Percentiles rank a stretch among this genome's conserved stretches.
These are phyloP conservation scores for Adela reaumurella DNA, from an alignment of 2,888 invertebrate species.

Conservation along the genomic window DNA sequence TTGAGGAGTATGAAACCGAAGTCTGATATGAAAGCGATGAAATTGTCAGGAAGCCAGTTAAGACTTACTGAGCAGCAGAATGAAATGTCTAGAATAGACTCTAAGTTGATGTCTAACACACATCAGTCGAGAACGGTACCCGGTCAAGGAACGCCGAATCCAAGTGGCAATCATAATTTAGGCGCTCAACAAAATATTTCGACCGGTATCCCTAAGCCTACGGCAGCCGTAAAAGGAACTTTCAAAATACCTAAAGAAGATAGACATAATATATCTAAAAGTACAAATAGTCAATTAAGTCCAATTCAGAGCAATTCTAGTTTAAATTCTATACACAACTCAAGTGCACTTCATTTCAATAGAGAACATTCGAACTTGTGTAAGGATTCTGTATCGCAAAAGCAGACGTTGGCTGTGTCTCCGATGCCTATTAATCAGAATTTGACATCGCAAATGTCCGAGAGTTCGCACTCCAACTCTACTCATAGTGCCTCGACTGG, in stretches of 20 bases:
- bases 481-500: slow-evolving; percentile 62
- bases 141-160: slow-evolving; percentile 2
- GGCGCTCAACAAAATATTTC: background rate
- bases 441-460: slow-evolving; percentile 57
- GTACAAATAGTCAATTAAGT: slow-evolving; percentile 54
- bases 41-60: slow-evolving; percentile 42
- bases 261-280: slow-evolving; percentile 50
- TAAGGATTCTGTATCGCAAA: slow-evolving; percentile 42
- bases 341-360: slow-evolving; percentile 43
- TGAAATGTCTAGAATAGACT: slow-evolving; percentile 18
- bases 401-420: slow-evolving; percentile 63
- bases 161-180: background rate
- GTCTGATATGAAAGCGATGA: slow-evolving; percentile 42
- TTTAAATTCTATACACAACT: slow-evolving; percentile 51
- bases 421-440: slow-evolving; percentile 65
- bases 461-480: slow-evolving; percentile 59
- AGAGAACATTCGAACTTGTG: slow-evolving; percentile 51
- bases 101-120: slow-evolving; percentile 4
- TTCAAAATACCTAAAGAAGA: slow-evolving; percentile 67
- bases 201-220: slow-evolving; percentile 82
- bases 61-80: slow-evolving; percentile 34
- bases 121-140: slow-evolving; percentile 9
- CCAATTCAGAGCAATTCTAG: slow-evolving; percentile 56
- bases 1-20: slow-evolving; percentile 29
- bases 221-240: slow-evolving; percentile 88